A percentile compares a stretch with the other conserved stretches of the same genome.
Conservation (phyloP, 2,888 invertebrate genomes). For the Trichopoda pennipes region DNA sequence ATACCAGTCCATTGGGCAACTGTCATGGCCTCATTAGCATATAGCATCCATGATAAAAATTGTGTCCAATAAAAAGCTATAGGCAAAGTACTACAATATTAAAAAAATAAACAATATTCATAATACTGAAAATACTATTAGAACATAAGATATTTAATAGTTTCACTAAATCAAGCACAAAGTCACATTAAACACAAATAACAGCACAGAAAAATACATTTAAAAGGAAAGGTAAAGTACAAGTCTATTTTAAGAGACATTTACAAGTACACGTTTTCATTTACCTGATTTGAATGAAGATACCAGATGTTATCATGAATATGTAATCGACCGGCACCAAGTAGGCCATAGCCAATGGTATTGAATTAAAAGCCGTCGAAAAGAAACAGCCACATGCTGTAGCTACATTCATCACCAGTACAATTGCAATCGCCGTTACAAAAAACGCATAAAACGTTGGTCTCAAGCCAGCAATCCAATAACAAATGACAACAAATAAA, state of each 20-base stretch:
- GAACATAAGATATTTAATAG: slow-evolving; percentile 6
- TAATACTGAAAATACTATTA: neutral
- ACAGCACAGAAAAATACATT: neutral
- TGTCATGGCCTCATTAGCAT: slow-evolving; percentile 91
- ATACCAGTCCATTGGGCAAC: slow-evolving; percentile 91
- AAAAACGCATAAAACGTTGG: slow-evolving; percentile 86
- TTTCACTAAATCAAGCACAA: neutral
- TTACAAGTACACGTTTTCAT: neutral
- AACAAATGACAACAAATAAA: slow-evolving; percentile 90
- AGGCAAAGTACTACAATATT: slow-evolving; percentile 85
- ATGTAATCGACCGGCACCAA: slow-evolving; percentile 92
- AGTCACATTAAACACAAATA: neutral
- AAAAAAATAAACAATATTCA: slow-evolving; percentile 9
- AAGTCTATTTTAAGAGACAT: neutral
- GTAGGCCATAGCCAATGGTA: slow-evolving; percentile 90
- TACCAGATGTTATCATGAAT: slow-evolving; percentile 92
- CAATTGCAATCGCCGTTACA: slow-evolving; percentile 86
- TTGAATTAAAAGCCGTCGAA: slow-evolving; percentile 90
- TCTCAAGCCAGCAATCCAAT: slow-evolving; percentile 92
- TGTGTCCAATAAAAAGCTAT: slow-evolving; percentile 88
- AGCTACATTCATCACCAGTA: slow-evolving; percentile 92
- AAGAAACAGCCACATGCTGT: slow-evolving; percentile 94
- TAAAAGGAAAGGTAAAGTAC: neutral
- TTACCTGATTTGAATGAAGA: slow-evolving; percentile 91
- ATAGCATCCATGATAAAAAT: slow-evolving; percentile 92